phyloP scores from a whole-genome alignment of 2,113 vertebrate genomes.

The Chamaea fasciata region DNA sequence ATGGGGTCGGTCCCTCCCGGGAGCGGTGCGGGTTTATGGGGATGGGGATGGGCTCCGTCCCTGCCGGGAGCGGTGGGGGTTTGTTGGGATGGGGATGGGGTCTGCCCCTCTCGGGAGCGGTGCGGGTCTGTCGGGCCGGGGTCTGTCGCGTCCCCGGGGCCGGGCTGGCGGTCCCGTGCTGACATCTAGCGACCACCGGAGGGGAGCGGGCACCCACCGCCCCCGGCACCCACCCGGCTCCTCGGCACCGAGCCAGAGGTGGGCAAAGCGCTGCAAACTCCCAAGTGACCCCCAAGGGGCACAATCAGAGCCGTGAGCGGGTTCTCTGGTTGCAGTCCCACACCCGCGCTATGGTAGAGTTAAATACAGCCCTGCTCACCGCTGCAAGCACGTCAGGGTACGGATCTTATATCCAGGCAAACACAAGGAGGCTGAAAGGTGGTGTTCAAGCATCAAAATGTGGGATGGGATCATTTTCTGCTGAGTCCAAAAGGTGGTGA shows the following conservation, averaged over 20 bases:
- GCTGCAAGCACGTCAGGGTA: fast-evolving
- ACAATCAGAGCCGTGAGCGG: fast-evolving
- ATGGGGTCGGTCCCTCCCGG: too few relatives aligned
- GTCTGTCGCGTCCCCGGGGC: neutral
- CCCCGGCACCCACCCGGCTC: neutral
- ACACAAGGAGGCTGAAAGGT: neutral
- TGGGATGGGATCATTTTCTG: neutral
- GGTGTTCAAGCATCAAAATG: neutral
- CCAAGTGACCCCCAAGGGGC: neutral
- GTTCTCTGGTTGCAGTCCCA: neutral
- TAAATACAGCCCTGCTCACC: neutral
- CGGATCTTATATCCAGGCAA: neutral
- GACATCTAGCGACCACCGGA: constrained; percentile 51
- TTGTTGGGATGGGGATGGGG: neutral
- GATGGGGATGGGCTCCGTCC: neutral
- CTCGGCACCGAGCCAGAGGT: fast-evolving
- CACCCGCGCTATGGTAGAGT: fast-evolving
- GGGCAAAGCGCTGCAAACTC: neutral
- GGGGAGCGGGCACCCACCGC: neutral
- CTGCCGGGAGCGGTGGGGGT: neutral
- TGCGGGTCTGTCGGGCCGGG: too few relatives aligned
- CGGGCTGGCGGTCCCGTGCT: neutral
- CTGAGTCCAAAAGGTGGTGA: neutral
- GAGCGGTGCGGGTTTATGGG: too few relatives aligned
- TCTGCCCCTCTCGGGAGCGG: neutral